Evolutionary conservation across 2,113 vertebrate species (phyloP), one percentile per base, ranked within the genome.

Genomic region (Scortum barcoo): DNA sequence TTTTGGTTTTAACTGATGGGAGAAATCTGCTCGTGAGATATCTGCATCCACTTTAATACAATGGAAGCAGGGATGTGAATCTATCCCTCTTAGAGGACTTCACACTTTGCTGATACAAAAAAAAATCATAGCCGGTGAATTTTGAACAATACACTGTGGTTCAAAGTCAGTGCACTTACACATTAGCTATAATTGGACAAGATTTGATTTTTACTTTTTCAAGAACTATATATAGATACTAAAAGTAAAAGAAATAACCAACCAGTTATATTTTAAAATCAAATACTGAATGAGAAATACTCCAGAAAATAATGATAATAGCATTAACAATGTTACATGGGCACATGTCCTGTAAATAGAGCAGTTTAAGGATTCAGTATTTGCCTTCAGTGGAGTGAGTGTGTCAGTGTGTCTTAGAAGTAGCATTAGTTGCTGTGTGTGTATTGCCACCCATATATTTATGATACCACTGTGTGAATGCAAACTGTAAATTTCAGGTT

Each of bases 1-100:
- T 57, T 76, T 46, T 14, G 44, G 17, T 13, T 75, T 68, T 48
- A 57, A 71, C 61, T 78, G 62, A 76, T 50, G 53, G 61, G 46
- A 60, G 38, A 26, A 58, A 20, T 33, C 16, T 62, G 51, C 16
- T 66, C 50, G 22, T 79, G n/a, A n/a, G 57, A 44, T 51, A 58
- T 72, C 19, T 67, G 73, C 2, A 54, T 16, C 38, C 42, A 65
- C 66, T 6, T 53, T 20, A 33, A 79, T 11, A 20, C 33, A 48
- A 12, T 51, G 7, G 26, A 61, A 44, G 20, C 33, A 46, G 40
- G 13, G 7, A 38, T 22, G 36, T 56, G 62, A n/a, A 8, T 46
- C 5, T 33, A 1, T 44, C 36, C 46, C 20, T 60, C n/a, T 60
- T 14, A 20, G 30, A 57, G 19, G 20, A 66, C 50, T 65, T 71